Conservation (phyloP, 1,140 invertebrate genomes). For the Aradophagus sp. region DNA sequence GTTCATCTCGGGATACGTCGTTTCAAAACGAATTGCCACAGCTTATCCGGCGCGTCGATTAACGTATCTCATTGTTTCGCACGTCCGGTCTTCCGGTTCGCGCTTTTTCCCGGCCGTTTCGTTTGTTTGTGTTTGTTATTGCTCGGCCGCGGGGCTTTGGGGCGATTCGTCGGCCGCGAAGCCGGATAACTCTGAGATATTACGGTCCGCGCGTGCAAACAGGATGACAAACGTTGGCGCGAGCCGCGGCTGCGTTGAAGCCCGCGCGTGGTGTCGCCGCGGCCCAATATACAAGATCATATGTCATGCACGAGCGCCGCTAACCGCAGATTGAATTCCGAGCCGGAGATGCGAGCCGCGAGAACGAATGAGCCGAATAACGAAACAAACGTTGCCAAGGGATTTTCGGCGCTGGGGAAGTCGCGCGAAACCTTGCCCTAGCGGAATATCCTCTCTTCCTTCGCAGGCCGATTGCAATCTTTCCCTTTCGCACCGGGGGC, state of each 20-base stretch:
- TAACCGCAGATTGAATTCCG: constrained; percentile 67
- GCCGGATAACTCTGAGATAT: constrained; percentile 65
- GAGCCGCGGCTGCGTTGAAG: constrained; percentile 42
- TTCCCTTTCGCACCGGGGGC: no score
- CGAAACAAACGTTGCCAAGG: constrained; percentile 64
- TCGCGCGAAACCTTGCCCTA: no score
- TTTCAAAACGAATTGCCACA: no score
- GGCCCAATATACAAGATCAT: constrained; percentile 70
- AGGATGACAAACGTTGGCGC: constrained; percentile 64
- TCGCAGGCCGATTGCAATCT: no score
- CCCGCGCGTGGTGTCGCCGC: constrained; percentile 52
- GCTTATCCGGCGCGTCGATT: no score
- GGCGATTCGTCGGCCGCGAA: constrained; percentile 65
- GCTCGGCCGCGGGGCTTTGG: constrained; percentile 38
- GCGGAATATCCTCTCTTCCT: no score
- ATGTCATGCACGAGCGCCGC: constrained; percentile 65
- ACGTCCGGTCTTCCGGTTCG: no score
- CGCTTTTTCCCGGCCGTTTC: background rate
- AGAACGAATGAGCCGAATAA: constrained; percentile 69
- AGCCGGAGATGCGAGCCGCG: constrained; percentile 62
- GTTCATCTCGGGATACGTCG: no score
- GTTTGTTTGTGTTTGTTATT: constrained; percentile 21
- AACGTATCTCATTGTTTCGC: no score
- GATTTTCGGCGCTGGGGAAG: constrained; percentile 58
- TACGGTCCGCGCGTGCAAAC: constrained; percentile 62